phyloP scores from a whole-genome alignment of 2,797 vertebrate genomes.

The Galaxias olidus region DNA sequence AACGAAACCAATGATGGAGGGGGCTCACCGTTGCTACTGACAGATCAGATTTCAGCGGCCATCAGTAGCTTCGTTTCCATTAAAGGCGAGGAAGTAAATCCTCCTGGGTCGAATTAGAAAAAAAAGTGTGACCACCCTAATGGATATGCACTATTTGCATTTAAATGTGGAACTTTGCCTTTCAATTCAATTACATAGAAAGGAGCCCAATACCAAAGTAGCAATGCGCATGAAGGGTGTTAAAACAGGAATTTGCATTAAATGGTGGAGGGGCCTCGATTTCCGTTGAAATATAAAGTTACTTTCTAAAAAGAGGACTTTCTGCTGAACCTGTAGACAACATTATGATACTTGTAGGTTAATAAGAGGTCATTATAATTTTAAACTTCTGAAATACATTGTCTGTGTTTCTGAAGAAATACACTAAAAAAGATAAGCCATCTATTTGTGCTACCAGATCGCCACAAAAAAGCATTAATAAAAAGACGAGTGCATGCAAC shows the following conservation, averaged over 20 bases:
- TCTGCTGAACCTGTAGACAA: not conserved
- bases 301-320: not conserved
- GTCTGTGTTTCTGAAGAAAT: too few species aligned
- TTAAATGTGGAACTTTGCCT: constrained; percentile 52
- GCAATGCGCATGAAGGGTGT: constrained; percentile 28
- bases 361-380: too few species aligned
- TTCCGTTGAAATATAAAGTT: not conserved
- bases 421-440: too few species aligned
- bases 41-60: constrained; percentile 72
- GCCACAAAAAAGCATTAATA: too few species aligned
- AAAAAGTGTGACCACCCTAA: constrained; percentile 53
- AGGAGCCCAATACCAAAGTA: constrained; percentile 7
- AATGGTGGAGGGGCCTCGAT: not conserved
- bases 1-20: constrained; percentile 44
- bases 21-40: constrained; percentile 61
- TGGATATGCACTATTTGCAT: constrained; percentile 54
- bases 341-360: not conserved
- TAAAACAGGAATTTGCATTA: constrained; percentile 9
- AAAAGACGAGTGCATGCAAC: too few species aligned
- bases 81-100: constrained; percentile 56
- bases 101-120: constrained; percentile 50
- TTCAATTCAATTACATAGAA: constrained; percentile 43
- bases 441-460: too few species aligned
- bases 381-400: too few species aligned
- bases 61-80: constrained; percentile 66